Evolutionary conservation across 2,113 vertebrate species (phyloP).

Genomic region (Eublepharis macularius): DNA sequence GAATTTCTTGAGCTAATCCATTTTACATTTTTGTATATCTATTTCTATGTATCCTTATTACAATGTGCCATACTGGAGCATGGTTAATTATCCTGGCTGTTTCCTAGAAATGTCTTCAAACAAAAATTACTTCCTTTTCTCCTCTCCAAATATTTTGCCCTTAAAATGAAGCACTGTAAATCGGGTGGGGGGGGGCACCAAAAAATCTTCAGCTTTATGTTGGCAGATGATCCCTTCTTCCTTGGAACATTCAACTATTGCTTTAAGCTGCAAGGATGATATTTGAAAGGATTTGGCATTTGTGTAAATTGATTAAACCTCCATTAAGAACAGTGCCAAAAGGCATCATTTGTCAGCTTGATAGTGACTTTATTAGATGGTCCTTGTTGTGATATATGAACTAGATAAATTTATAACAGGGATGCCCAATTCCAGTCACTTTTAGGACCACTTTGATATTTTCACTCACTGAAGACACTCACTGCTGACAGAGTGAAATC

Average conservation of each 20-base stretch:
- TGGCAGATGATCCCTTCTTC: constrained; percentile 3
- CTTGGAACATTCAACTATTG: constrained; percentile 16
- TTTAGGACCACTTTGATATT: not conserved
- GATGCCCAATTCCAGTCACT: not conserved
- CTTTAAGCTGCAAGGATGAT: constrained; percentile 20
- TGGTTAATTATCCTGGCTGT: not conserved
- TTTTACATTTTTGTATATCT: not conserved
- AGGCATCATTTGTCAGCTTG: constrained; percentile 25
- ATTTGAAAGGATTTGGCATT: constrained; percentile 31
- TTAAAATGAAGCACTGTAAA: not conserved
- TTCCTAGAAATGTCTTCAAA: constrained; percentile 1
- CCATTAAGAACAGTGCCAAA: constrained; percentile 47
- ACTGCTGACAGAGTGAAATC: constrained; percentile 1
- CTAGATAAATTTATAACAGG: constrained; percentile 40
- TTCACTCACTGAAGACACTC: not conserved
- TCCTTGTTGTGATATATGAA: constrained; percentile 44
- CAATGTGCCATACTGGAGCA: not conserved
- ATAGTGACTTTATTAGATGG: constrained; percentile 39
- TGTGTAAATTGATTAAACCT: constrained; percentile 35
- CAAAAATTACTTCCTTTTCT: not conserved
- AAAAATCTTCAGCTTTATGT: not conserved
- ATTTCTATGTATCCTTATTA: not conserved
- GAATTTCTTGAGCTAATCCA: constrained; percentile 6
- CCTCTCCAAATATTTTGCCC: not conserved
- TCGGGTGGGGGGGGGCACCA: not conserved